A percentile compares a stretch with the other conserved stretches of the same genome.
Conservation (phyloP, 2,888 invertebrate species). For the Aquatica leii region DNA sequence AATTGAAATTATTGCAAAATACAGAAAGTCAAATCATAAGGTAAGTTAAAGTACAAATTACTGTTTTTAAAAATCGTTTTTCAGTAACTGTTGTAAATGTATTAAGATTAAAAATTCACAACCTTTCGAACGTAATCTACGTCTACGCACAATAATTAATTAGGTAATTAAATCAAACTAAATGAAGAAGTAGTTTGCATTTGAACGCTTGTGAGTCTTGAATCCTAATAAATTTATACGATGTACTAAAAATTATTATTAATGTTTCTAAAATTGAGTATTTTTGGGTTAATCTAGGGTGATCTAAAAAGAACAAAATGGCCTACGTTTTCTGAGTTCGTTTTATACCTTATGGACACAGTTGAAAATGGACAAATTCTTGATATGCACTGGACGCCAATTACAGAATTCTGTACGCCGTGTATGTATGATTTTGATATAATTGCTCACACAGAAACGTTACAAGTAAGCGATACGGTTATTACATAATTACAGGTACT, state of each 20-base stretch:
- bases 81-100: no score
- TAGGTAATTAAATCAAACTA: no score
- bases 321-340: constrained; percentile 84
- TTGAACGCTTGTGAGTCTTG: no score
- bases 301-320: constrained; percentile 61
- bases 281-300: no score
- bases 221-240: no score
- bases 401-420: constrained; percentile 84
- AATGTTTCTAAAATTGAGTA: no score
- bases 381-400: constrained; percentile 91
- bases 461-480: constrained; percentile 66
- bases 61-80: not conserved
- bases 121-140: no score
- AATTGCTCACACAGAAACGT: constrained; percentile 83
- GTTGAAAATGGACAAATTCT: constrained; percentile 69
- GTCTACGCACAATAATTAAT: no score
- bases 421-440: constrained; percentile 84
- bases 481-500: not conserved
- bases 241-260: no score
- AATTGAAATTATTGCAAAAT: constrained; percentile 77
- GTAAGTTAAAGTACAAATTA: not conserved
- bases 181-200: no score
- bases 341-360: constrained; percentile 78
- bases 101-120: no score
- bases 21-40: constrained; percentile 60